A percentile compares a stretch with the other conserved stretches of the same genome.
These are phyloP conservation scores for Drosophila suboccidentalis DNA, from an alignment of 2,888 invertebrate genomes.

Conservation along the genomic window DNA sequence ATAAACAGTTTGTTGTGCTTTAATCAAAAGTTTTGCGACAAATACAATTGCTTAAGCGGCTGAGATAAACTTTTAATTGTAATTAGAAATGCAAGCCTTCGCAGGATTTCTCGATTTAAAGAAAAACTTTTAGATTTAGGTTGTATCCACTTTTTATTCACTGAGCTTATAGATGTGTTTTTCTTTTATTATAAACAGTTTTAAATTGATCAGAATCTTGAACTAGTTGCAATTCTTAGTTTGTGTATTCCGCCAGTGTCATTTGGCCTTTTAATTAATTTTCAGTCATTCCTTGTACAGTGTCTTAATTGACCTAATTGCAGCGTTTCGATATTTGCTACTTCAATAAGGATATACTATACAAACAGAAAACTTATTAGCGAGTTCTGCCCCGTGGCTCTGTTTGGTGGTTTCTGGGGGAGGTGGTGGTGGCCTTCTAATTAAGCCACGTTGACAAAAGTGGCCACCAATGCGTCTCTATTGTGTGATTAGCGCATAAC, in stretches of 20 bases:
- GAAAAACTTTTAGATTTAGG: not conserved
- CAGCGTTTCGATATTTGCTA: constrained; percentile 6
- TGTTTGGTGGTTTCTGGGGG: not conserved
- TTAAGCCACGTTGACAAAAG: constrained; percentile 56
- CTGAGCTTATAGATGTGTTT: not conserved
- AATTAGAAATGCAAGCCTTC: not conserved
- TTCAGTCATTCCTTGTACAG: not conserved
- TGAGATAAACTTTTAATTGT: not conserved
- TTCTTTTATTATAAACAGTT: not conserved
- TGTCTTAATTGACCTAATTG: constrained; percentile 26
- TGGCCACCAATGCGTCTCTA: constrained; percentile 49
- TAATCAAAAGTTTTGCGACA: not conserved
- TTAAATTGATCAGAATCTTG: not conserved
- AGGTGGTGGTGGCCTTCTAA: constrained; percentile 33
- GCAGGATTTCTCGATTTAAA: too few relatives aligned
- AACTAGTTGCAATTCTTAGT: not conserved
- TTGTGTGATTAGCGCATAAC: constrained; percentile 63
- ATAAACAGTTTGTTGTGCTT: not conserved
- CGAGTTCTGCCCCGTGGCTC: constrained; percentile 5
- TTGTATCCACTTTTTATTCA: not conserved
- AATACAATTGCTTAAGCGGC: not conserved
- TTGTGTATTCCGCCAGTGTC: not conserved
- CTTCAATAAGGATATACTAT: constrained; percentile 2
- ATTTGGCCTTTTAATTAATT: constrained; percentile 3
- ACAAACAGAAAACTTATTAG: constrained; percentile 21